Evolutionary conservation across 2,888 invertebrate genomes (phyloP), one percentile per base, ranked within the genome.

Genomic region (Tricholauxania praeusta): DNA sequence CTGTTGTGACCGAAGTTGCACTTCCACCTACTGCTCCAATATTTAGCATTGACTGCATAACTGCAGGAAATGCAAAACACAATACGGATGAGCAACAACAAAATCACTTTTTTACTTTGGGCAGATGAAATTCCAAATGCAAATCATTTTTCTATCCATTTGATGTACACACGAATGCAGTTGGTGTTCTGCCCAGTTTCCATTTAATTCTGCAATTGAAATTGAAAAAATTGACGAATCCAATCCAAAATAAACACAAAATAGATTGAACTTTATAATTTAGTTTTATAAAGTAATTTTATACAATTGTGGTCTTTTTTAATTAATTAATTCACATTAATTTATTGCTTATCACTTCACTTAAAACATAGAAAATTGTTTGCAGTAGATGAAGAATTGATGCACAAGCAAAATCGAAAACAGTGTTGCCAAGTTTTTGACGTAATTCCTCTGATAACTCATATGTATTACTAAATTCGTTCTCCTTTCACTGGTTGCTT

Each of bases 221-320:
- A 10, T 19, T 57, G 17, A 14, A 22, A 14, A 19, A 57, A 57
- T 19, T 5, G 10, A 57, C 12, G 62, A 67, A 57, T 19, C 17
- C 10, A 55, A 52, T 55, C 22, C 48, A 63, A 63, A 70, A 70
- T 47, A 70, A 70, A 70, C 63, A 64, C 49, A 51, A 49, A 70
- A 49, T 22, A 22, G 55, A 67, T 10, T 39, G 7, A 7, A 39
- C 39, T 39, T 39, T 39, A 8, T 39, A 39, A 10, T 28, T 28
- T 28, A 0, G 28, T 3, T 28, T 28, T 28, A 28, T 39, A 39
- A 39, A 39, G 10, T 10, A 10, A 2, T 39, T 28, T 39, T 10
- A 39, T 39, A 39, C 39, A 39, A 10, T 7, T 39, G 7, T 39
- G 39, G 7, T 39, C 28, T 28, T 28, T 4, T 28, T 28, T 28